Evolutionary conservation across 2,888 invertebrate genomes (phyloP).

Genomic region (Allolobophora icterica): DNA sequence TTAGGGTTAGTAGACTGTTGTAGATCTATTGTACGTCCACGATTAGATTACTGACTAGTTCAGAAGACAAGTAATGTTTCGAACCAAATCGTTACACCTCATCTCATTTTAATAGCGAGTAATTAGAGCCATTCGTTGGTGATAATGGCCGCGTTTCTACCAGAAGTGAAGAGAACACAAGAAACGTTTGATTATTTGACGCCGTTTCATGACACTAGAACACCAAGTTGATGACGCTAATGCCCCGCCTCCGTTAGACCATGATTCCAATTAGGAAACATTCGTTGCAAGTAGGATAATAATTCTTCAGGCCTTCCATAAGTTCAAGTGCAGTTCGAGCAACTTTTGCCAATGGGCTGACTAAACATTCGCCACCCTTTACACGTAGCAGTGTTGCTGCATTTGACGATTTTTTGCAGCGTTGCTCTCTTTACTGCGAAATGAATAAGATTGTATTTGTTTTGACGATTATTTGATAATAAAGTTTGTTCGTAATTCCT

Average conservation of each 20-base stretch:
- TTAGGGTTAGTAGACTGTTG: too few species aligned
- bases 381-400: not conserved
- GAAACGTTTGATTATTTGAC: not conserved
- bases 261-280: not conserved
- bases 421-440: not conserved
- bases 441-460: not conserved
- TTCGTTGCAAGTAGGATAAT: not conserved
- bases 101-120: not conserved
- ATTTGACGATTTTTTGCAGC: not conserved
- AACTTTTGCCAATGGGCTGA: not conserved
- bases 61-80: too few species aligned
- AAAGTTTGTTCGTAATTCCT: not conserved
- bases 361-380: not conserved
- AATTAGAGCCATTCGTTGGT: not conserved
- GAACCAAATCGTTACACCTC: not conserved
- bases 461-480: conserved; percentile 8
- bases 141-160: not conserved
- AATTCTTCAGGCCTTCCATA: not conserved
- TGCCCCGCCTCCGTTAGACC: not conserved
- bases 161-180: not conserved
- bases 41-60: too few species aligned
- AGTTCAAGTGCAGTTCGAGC: not conserved
- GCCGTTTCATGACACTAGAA: not conserved
- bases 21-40: too few species aligned
- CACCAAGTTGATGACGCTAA: not conserved